These are phyloP conservation scores for Calephelis virginiensis DNA, from an alignment of 1,140 invertebrate species.

Conservation along the genomic window DNA sequence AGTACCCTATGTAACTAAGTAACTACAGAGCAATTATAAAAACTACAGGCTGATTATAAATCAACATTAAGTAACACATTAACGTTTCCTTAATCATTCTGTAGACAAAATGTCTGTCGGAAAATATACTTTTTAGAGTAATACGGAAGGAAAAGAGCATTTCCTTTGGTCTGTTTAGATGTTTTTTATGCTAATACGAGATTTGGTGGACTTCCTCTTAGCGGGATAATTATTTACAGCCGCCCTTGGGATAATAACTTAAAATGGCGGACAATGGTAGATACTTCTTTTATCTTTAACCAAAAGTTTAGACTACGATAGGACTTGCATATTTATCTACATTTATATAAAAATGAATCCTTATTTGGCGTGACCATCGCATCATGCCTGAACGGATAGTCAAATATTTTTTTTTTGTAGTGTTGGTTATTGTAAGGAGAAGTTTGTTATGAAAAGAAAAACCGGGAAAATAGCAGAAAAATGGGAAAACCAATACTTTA, in stretches of 20 bases:
- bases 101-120: constrained; percentile 62
- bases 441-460: too few species aligned
- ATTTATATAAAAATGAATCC: too few species aligned
- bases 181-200: constrained; percentile 76
- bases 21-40: background rate
- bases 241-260: constrained; percentile 54
- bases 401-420: too few species aligned
- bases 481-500: too few species aligned
- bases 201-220: constrained; percentile 69
- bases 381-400: too few species aligned
- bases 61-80: constrained; percentile 8
- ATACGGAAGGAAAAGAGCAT: constrained; percentile 67
- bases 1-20: too few species aligned
- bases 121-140: constrained; percentile 73
- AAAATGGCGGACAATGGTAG: constrained; percentile 7
- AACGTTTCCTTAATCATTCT: constrained; percentile 11
- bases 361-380: too few species aligned
- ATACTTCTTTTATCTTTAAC: background rate
- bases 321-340: too few species aligned
- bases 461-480: too few species aligned
- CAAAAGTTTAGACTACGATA: too few species aligned
- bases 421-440: too few species aligned
- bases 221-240: constrained; percentile 67
- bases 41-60: constrained; percentile 10
- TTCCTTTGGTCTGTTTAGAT: constrained; percentile 66